Base-by-base conservation (phyloP, 1,140 invertebrate species). In the Holcopasites calliopsidis region DNA sequence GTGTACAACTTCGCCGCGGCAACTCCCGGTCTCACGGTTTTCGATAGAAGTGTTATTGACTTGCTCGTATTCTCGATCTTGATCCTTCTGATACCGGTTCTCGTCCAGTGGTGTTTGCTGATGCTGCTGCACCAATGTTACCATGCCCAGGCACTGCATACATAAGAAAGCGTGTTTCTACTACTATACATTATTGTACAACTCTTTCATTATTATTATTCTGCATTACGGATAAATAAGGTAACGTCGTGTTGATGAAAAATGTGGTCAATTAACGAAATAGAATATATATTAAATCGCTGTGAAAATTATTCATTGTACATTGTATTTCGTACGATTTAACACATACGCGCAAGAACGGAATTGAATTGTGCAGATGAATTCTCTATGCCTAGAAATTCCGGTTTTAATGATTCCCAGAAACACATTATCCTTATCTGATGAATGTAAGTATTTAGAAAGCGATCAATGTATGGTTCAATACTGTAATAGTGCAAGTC, bases 51-150 rank as follows among this genome's bases (percentile, higher is more conserved):
- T 31, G 10, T 8, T n/a, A n/a, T 35, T 69, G 0, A 16, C 28
- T 16, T 50, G n/a, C n/a, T n/a, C n/a, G n/a, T n/a, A n/a, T 18
- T 44, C 42, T 44, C 2, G 35, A 3, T 83, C 64, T 6, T 74
- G 72, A 7, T 85, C 71, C 58, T 80, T 72, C 21, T 75, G 77
- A 49, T 38, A 55, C 42, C 55, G 58, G 16, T 62, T 70, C 28
- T 21, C 52, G 26, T 84, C 75, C 38, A 21, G n/a, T 40, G 49
- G 40, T 7, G 61, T 33, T 33, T 79, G 73, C 23, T 71, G 73
- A 31, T 76, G 73, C 18, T 84, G 72, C 21, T 85, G 81, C 38
- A 76, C 72, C 80, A 81, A 40, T 69, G 81, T 83, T 68, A 85
- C 83, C 84, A 85, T 85, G 11, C 83, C 77, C 47, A 49, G 38